These are phyloP conservation scores for Phthorimaea operculella DNA, from an alignment of 1,140 invertebrate species.

Conservation along the genomic window DNA sequence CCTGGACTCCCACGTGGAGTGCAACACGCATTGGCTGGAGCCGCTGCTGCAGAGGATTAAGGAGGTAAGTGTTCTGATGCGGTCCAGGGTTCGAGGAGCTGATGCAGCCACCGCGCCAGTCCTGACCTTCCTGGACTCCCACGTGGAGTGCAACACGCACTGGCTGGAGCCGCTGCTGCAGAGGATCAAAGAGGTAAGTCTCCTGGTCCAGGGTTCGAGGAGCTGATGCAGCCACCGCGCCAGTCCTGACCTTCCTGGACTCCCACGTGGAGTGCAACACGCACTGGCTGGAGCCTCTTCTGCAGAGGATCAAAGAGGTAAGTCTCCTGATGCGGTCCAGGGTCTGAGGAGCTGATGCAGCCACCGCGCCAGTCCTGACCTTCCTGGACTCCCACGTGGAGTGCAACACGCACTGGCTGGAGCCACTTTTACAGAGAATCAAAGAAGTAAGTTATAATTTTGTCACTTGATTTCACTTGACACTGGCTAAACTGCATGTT, in stretches of 20 bases:
- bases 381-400: conserved; percentile 98
- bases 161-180: conserved; percentile 97
- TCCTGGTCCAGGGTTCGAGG: conserved; percentile 89
- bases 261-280: conserved; percentile 97
- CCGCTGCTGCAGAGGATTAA: conserved; percentile 92
- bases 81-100: conserved; percentile 88
- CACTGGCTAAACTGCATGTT: too few species aligned
- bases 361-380: conserved; percentile 90
- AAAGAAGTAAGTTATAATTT: conserved; percentile 78
- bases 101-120: conserved; percentile 90
- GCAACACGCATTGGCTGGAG: conserved; percentile 95
- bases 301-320: conserved; percentile 89
- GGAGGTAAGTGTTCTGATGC: conserved; percentile 80
- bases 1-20: conserved; percentile 97
- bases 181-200: conserved; percentile 81
- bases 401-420: conserved; percentile 95
- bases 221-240: conserved; percentile 89
- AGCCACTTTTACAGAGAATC: conserved; percentile 92
- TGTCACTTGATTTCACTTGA: too few species aligned
- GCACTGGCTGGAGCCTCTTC: conserved; percentile 94
- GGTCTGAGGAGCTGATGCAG: conserved; percentile 90
- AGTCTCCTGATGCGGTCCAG: conserved; percentile 84
- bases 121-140: conserved; percentile 96
- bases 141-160: conserved; percentile 95
- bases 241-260: conserved; percentile 95